Percentiles rank a stretch among this genome's conserved stretches.
These are phyloP conservation scores for Gallinago jamesoni DNA, from an alignment of 2,113 vertebrate genomes.

Conservation along the genomic window DNA sequence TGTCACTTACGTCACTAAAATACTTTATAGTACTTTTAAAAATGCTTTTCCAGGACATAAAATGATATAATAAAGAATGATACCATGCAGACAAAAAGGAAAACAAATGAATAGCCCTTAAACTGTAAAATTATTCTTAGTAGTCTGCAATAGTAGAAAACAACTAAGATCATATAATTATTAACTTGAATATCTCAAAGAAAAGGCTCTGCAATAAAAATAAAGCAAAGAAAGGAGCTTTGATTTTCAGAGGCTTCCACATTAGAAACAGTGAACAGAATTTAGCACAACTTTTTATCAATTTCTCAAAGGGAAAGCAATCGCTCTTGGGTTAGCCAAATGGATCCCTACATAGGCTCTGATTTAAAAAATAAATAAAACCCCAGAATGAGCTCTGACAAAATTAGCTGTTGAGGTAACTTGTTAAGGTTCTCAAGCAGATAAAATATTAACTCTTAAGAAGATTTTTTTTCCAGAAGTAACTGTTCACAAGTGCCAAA, in stretches of 20 bases:
- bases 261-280: not conserved
- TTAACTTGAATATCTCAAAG: not conserved
- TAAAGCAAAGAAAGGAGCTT: not conserved
- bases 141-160: not conserved
- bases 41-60: not conserved
- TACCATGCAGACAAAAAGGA: not conserved
- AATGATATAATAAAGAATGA: not conserved
- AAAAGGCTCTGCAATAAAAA: not conserved
- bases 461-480: not conserved
- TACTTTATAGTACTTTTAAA: not conserved
- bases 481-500: not conserved
- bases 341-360: not conserved
- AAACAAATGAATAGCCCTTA: not conserved
- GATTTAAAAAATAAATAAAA: not conserved
- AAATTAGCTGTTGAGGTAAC: not conserved
- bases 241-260: not conserved
- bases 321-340: not conserved
- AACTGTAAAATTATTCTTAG: not conserved
- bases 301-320: not conserved
- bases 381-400: not conserved
- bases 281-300: not conserved
- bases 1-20: conserved; percentile 11
- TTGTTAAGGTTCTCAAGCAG: not conserved
- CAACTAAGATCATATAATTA: not conserved
- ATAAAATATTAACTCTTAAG: not conserved